Conservation (phyloP, 2,888 invertebrate genomes). For the Emmelina monodactyla region DNA sequence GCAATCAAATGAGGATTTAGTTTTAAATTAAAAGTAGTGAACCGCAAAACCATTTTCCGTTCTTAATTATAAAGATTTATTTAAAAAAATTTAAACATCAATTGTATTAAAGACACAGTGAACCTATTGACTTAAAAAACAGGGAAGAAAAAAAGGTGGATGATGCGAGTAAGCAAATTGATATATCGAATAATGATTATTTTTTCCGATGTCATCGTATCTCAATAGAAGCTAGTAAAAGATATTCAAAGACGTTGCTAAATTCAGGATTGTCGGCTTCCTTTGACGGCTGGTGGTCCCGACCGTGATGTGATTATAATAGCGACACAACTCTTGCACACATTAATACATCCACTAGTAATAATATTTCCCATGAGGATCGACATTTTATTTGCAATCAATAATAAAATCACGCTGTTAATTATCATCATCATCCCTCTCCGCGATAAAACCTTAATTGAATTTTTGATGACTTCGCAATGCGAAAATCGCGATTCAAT, state of each 20-base stretch:
- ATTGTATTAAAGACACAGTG: no score
- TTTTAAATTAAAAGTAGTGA: no score
- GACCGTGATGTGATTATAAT: constrained; percentile 60
- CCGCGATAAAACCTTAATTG: constrained; percentile 38
- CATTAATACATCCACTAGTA: constrained; percentile 36
- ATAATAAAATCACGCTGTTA: constrained; percentile 25
- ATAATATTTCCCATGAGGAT: constrained; percentile 15
- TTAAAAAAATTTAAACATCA: no score
- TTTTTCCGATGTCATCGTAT: constrained; percentile 26
- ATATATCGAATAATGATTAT: no score
- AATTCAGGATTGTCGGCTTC: constrained; percentile 50
- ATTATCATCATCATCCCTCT: constrained; percentile 27
- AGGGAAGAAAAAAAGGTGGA: no score
- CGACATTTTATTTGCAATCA: constrained; percentile 29
- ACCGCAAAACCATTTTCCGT: no score
- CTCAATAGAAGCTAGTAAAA: constrained; percentile 41
- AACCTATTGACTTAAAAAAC: no score
- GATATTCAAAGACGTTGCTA: constrained; percentile 47
- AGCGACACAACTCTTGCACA: constrained; percentile 49
- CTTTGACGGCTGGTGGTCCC: constrained; percentile 62
- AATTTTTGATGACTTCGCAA: constrained; percentile 35
- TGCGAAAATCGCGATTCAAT: no score
- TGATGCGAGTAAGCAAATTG: no score
- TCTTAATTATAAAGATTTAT: no score
- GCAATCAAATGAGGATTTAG: not conserved